Conservation (phyloP, 2,113 vertebrate species). For the Oplegnathus fasciatus region DNA sequence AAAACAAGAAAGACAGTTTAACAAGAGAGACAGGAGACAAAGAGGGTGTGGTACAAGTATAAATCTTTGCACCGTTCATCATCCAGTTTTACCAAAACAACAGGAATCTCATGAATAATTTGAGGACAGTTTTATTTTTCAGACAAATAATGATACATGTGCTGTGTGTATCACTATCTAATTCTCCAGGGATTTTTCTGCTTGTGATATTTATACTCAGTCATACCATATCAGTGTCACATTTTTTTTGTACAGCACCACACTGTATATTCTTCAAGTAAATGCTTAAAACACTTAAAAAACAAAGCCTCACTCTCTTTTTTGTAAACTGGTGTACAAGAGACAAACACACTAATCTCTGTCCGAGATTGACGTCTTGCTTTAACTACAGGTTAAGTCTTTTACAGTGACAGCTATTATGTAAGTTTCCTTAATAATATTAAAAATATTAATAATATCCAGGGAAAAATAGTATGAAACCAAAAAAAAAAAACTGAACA, state of each 20-base stretch:
- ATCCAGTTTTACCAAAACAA: slow-evolving; percentile 35
- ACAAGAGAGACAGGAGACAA: slow-evolving; percentile 69
- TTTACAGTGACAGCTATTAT: too few relatives aligned
- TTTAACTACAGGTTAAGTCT: background rate
- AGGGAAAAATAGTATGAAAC: background rate
- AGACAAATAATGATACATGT: slow-evolving; percentile 21
- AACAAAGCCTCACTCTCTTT: background rate
- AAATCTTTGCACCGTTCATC: slow-evolving; percentile 43
- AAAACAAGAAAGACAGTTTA: slow-evolving; percentile 67
- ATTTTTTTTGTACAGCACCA: slow-evolving; percentile 14
- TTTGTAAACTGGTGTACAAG: background rate
- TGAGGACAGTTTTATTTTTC: slow-evolving; percentile 50
- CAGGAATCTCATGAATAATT: slow-evolving; percentile 28
- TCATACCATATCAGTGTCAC: background rate
- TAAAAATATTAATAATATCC: too few relatives aligned
- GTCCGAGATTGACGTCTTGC: slow-evolving; percentile 2
- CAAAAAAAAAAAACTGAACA: background rate
- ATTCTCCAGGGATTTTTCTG: background rate
- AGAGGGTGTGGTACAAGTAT: slow-evolving; percentile 55
- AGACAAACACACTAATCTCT: background rate
- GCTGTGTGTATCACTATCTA: slow-evolving; percentile 13
- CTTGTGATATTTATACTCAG: slow-evolving; percentile 3
- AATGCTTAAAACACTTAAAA: background rate
- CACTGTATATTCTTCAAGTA: slow-evolving; percentile 42
- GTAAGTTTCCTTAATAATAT: background rate